Percentiles rank a stretch among this genome's conserved stretches.
phyloP scores from a whole-genome alignment of 2,797 vertebrate genomes.

The Peromyscus attwateri region DNA sequence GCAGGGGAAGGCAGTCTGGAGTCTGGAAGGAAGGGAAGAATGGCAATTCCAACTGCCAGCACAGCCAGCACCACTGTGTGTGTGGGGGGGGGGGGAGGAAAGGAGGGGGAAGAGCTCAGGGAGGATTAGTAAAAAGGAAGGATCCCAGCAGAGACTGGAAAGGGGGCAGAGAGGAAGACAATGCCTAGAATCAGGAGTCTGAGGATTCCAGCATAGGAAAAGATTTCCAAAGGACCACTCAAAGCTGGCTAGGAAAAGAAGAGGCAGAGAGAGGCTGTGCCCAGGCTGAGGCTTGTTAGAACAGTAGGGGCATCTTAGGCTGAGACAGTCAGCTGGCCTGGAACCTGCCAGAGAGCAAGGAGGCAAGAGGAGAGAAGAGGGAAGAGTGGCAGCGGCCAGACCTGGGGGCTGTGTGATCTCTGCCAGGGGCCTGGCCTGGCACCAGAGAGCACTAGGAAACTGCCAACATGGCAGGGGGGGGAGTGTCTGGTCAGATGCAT shows the following conservation, averaged over 20 bases:
- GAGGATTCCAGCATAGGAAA: background rate
- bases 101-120: background rate
- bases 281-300: background rate
- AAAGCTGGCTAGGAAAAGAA: background rate
- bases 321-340: too few species aligned
- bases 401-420: fast-evolving
- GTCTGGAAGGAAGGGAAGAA: background rate
- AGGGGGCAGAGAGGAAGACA: background rate
- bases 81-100: too few species aligned
- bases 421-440: background rate
- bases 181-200: background rate
- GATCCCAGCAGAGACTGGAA: fast-evolving
- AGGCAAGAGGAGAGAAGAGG: background rate
- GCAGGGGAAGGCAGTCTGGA: background rate
- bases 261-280: too few species aligned
- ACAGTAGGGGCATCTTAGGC: background rate
- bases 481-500: fast-evolving
- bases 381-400: background rate
- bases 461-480: fast-evolving
- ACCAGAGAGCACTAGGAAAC: background rate
- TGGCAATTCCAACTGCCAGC: background rate
- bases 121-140: background rate
- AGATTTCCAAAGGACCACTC: background rate
- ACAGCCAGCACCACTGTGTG: background rate
- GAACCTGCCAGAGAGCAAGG: fast-evolving